phyloP scores from a whole-genome alignment of 2,797 vertebrate species.

The Oreochromis grahami region DNA sequence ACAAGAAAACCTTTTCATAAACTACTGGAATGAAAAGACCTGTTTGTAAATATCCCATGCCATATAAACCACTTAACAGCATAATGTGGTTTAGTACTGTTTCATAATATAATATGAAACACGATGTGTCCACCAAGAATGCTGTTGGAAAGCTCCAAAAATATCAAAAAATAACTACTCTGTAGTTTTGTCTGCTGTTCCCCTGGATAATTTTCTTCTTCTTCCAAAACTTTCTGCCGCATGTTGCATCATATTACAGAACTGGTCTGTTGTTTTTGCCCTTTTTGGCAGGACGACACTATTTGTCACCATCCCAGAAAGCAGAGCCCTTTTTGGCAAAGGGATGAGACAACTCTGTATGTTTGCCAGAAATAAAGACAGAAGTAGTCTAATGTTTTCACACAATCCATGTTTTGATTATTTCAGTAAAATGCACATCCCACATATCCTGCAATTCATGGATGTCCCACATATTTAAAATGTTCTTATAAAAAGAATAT shows the following conservation, averaged over 20 bases:
- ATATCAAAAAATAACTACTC: background rate
- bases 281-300: background rate
- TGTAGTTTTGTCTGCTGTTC: background rate
- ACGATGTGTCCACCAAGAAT: background rate
- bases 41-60: background rate
- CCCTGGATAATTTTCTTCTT: background rate
- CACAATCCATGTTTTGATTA: background rate
- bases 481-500: background rate
- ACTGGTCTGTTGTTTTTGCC: background rate
- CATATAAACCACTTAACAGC: background rate
- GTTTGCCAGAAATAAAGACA: fast-evolving
- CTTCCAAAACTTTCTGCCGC: background rate
- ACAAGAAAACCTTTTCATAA: background rate
- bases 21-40: background rate
- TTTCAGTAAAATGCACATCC: fast-evolving
- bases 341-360: background rate
- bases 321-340: background rate
- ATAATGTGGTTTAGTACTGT: background rate
- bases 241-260: background rate
- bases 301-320: background rate
- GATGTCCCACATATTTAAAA: background rate
- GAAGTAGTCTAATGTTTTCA: background rate
- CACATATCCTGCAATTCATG: background rate
- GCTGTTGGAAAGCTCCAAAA: background rate
- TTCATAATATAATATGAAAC: background rate